These are phyloP conservation scores for silkworm (Bombyx mori) DNA, from an alignment of 1,140 invertebrate species.

Conservation along the genomic window DNA sequence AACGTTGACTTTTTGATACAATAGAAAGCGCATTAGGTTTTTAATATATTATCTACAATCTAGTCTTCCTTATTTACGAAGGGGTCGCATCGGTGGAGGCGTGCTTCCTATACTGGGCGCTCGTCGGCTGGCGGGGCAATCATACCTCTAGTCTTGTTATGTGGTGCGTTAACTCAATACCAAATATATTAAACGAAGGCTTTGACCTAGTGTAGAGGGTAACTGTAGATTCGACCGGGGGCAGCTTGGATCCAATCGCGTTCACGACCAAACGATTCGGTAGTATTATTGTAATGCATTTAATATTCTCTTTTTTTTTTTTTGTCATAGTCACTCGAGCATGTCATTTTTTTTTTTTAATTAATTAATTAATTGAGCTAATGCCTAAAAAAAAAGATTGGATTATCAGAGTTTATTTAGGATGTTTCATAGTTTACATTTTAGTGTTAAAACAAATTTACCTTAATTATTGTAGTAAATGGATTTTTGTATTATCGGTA, in stretches of 20 bases:
- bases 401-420: slow-evolving; percentile 72
- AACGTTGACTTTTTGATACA: slow-evolving; percentile 39
- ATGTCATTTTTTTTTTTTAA: slow-evolving; percentile 42
- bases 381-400: slow-evolving; percentile 58
- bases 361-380: slow-evolving; percentile 62
- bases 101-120: slow-evolving; percentile 18
- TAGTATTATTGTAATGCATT: slow-evolving; percentile 71
- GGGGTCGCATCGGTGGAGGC: slow-evolving; percentile 19
- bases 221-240: slow-evolving; percentile 45
- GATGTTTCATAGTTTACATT: slow-evolving; percentile 70
- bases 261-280: slow-evolving; percentile 59
- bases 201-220: slow-evolving; percentile 53
- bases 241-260: slow-evolving; percentile 61
- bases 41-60: slow-evolving; percentile 37
- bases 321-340: slow-evolving; percentile 66
- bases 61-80: slow-evolving; percentile 66
- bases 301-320: slow-evolving; percentile 55
- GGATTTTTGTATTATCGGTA: slow-evolving; percentile 71
- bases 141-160: slow-evolving; percentile 69
- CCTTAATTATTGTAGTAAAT: slow-evolving; percentile 66
- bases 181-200: slow-evolving; percentile 65
- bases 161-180: slow-evolving; percentile 69
- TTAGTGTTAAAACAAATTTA: slow-evolving; percentile 71
- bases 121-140: slow-evolving; percentile 58
- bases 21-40: slow-evolving; percentile 57